Percentiles rank a stretch among this genome's conserved stretches.
Evolutionary conservation across 2,113 vertebrate species (phyloP).

Genomic region (Lycaon pictus): DNA sequence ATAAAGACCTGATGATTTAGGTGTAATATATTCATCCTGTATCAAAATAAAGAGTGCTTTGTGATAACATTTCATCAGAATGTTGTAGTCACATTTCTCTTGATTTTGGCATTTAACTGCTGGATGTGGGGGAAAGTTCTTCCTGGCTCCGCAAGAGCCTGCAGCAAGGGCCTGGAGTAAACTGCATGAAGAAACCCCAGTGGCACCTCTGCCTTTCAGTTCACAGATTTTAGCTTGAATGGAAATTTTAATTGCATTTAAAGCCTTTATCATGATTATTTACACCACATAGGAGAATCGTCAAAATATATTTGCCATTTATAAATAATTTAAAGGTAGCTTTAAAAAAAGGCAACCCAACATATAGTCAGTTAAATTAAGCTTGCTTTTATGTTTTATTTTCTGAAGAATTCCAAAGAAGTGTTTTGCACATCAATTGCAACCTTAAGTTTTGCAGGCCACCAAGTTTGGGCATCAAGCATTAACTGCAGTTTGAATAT

Average conservation of each 20-base stretch:
- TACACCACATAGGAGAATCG: not conserved
- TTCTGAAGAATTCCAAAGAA: not conserved
- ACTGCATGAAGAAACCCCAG: not conserved
- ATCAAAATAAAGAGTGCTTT: not conserved
- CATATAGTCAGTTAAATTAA: constrained; percentile 33
- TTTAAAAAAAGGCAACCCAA: not conserved
- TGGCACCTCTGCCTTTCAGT: not conserved
- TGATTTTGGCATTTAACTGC: not conserved
- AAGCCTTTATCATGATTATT: not conserved
- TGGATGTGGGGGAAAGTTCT: not conserved
- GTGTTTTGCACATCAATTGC: not conserved
- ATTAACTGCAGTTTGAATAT: not conserved
- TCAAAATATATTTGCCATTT: not conserved
- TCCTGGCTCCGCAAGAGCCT: not conserved
- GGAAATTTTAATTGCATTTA: not conserved
- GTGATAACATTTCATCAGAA: not conserved
- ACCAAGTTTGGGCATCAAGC: not conserved
- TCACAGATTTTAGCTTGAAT: not conserved
- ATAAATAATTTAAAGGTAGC: not conserved
- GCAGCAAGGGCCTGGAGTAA: not conserved
- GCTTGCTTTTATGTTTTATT: constrained; percentile 29
- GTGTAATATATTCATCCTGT: not conserved
- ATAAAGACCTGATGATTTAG: not conserved
- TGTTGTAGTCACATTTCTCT: not conserved
- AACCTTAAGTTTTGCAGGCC: constrained; percentile 15